phyloP scores from a whole-genome alignment of 1,140 invertebrate species.

The Ridgeia piscesae region DNA sequence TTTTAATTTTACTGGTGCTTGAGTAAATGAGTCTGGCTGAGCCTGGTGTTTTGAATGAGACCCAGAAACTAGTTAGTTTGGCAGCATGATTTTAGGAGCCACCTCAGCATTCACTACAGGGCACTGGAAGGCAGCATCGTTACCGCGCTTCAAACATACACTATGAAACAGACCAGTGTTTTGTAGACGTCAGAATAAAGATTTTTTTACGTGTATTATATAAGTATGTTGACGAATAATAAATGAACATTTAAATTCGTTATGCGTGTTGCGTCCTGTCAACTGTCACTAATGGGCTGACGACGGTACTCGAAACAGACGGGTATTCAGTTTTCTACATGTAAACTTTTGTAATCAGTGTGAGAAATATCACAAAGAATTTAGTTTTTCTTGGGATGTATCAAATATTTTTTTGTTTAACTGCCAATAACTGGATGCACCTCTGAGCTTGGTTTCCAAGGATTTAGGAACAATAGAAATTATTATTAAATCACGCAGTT shows the following conservation, averaged over 20 bases:
- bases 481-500: too few relatives aligned
- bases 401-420: too few relatives aligned
- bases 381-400: too few relatives aligned
- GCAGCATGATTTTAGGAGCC: conserved; percentile 3
- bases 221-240: not conserved
- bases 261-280: not conserved
- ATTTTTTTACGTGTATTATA: not conserved
- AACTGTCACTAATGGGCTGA: too few relatives aligned
- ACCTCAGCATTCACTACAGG: not conserved
- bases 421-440: too few relatives aligned
- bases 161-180: conserved; percentile 5
- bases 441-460: too few relatives aligned
- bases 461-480: too few relatives aligned
- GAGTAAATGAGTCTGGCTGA: conserved; percentile 4
- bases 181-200: not conserved
- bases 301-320: too few relatives aligned
- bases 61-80: not conserved
- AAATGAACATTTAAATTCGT: conserved; percentile 1
- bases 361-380: too few relatives aligned
- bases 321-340: too few relatives aligned
- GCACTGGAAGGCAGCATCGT: not conserved
- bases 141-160: not conserved
- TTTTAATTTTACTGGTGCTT: conserved; percentile 1
- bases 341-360: too few relatives aligned
- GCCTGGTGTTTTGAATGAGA: not conserved